A percentile compares a stretch with the other conserved stretches of the same genome.
Conservation (phyloP, 2,113 vertebrate genomes). For the Heloderma charlesbogerti region DNA sequence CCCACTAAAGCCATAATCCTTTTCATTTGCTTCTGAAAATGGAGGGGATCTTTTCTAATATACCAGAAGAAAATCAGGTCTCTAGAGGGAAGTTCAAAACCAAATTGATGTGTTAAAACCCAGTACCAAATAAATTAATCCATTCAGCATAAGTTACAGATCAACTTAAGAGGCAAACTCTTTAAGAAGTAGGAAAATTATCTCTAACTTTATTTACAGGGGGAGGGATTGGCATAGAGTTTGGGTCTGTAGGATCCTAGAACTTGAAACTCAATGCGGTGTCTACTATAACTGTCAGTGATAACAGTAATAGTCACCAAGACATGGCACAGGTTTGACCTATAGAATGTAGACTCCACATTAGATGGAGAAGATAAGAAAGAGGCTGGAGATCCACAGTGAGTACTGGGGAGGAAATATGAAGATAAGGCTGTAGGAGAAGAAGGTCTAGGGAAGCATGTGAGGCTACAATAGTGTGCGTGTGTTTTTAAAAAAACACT, state of each 20-base stretch:
- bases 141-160: constrained; percentile 3
- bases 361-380: too few species aligned
- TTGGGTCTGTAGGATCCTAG: neutral
- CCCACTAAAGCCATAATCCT: constrained; percentile 32
- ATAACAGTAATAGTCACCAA: too few species aligned
- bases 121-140: neutral
- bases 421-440: too few species aligned
- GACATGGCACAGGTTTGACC: too few species aligned
- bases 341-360: too few species aligned
- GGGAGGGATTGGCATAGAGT: neutral
- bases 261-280: neutral
- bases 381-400: too few species aligned
- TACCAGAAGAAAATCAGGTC: neutral
- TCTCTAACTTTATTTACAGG: neutral
- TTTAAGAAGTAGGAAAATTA: neutral
- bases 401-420: too few species aligned
- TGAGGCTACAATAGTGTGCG: too few species aligned
- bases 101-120: neutral
- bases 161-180: neutral
- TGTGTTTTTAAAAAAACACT: too few species aligned
- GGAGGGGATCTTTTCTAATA: constrained; percentile 1
- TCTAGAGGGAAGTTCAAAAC: constrained; percentile 21
- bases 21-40: constrained; percentile 30
- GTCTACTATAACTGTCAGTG: neutral
- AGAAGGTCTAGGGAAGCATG: too few species aligned